Percentiles rank a stretch among this genome's conserved stretches.
phyloP scores from a whole-genome alignment of 2,113 vertebrate genomes.

The Amphilophus citrinellus region DNA sequence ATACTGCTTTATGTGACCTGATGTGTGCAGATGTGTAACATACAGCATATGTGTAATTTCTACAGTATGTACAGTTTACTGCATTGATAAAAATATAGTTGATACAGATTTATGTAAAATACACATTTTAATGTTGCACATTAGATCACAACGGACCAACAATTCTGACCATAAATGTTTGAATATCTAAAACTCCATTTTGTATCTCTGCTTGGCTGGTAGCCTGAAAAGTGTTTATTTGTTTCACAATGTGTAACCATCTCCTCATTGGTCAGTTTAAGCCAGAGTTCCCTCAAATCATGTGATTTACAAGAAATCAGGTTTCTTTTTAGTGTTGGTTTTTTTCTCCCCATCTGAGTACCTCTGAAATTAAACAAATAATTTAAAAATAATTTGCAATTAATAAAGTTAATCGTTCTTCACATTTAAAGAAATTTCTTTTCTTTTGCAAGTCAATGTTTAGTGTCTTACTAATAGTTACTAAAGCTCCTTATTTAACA shows the following conservation, averaged over 20 bases:
- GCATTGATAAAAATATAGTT: background rate
- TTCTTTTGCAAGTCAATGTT: background rate
- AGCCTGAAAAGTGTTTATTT: constrained; percentile 27
- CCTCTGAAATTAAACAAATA: background rate
- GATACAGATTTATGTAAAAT: background rate
- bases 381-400: background rate
- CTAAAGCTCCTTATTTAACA: background rate
- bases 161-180: background rate
- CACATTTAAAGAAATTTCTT: background rate
- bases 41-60: background rate
- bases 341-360: constrained; percentile 32
- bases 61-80: background rate
- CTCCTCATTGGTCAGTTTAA: constrained; percentile 37
- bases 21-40: background rate
- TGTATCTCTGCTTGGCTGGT: constrained; percentile 12
- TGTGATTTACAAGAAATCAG: constrained; percentile 77
- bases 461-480: background rate
- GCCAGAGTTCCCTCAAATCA: constrained; percentile 66
- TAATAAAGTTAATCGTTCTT: background rate
- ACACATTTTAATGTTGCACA: background rate
- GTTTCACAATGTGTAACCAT: constrained; percentile 60
- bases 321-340: background rate
- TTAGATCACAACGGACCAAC: background rate
- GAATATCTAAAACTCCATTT: background rate
- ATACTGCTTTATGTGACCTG: too few relatives aligned